A percentile compares a stretch with the other conserved stretches of the same genome.
Conservation (phyloP, 2,113 vertebrate genomes). For the Indri indri region DNA sequence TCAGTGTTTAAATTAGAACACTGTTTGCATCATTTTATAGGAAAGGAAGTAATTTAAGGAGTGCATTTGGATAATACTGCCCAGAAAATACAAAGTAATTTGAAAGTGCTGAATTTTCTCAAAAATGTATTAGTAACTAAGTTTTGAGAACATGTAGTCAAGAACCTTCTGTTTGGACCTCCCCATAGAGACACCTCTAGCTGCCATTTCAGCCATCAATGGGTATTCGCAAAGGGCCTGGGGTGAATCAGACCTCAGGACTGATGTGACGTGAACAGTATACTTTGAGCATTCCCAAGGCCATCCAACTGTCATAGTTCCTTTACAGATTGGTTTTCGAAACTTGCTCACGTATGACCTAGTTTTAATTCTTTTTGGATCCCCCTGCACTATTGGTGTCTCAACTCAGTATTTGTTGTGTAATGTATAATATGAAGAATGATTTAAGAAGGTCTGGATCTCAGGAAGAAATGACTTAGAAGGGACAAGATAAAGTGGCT, state of each 20-base stretch:
- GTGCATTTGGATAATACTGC: not conserved
- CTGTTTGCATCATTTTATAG: not conserved
- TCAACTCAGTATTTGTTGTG: not conserved
- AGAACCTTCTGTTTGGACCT: conserved; percentile 5
- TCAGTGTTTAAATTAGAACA: not conserved
- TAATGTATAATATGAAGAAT: not conserved
- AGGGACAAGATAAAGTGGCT: not conserved
- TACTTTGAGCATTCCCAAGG: not conserved
- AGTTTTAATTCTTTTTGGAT: not conserved
- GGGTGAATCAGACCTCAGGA: not conserved
- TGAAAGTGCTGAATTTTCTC: not conserved
- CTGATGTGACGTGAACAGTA: not conserved
- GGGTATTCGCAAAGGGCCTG: not conserved
- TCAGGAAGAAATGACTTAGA: conserved; percentile 13
- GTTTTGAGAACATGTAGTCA: not conserved
- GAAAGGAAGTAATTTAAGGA: not conserved
- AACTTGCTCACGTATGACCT: not conserved
- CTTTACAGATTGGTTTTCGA: conserved; percentile 36
- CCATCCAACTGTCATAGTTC: not conserved
- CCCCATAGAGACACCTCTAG: not conserved
- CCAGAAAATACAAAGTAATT: conserved; percentile 17
- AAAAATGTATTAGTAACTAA: not conserved
- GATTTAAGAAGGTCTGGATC: not conserved
- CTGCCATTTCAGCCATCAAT: not conserved
- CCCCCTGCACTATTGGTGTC: not conserved